A percentile compares a stretch with the other conserved stretches of the same genome.
phyloP scores from a whole-genome alignment of 2,888 invertebrate genomes.

The Scotopteryx bipunctaria region DNA sequence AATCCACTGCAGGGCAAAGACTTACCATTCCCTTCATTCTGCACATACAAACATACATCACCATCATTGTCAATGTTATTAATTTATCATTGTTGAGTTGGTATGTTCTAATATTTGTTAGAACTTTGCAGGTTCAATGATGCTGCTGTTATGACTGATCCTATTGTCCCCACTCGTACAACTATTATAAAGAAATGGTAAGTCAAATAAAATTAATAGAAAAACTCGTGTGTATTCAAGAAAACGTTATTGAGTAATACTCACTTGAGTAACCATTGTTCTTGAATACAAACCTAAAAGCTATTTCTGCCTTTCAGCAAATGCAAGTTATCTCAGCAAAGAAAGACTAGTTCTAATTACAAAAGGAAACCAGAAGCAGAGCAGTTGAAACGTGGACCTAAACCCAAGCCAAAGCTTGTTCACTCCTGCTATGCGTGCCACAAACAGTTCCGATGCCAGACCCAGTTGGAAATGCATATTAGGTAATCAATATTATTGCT shows the following conservation, averaged over 20 bases:
- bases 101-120: background rate
- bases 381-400: constrained; percentile 84
- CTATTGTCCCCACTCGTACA: constrained; percentile 55
- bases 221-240: too few relatives aligned
- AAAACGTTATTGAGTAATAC: too few relatives aligned
- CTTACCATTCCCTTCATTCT: too few relatives aligned
- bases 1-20: too few relatives aligned
- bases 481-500: constrained; percentile 60
- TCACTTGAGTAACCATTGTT: too few relatives aligned
- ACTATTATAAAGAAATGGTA: constrained; percentile 72
- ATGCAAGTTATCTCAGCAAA: constrained; percentile 57
- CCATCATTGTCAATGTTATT: too few relatives aligned
- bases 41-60: too few relatives aligned
- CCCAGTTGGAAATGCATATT: constrained; percentile 85
- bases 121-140: constrained; percentile 70
- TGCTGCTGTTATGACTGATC: constrained; percentile 84
- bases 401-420: constrained; percentile 82
- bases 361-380: constrained; percentile 82
- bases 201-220: too few relatives aligned
- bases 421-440: constrained; percentile 84
- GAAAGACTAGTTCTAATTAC: constrained; percentile 69
- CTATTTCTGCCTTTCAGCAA: constrained; percentile 55
- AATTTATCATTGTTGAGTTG: background rate
- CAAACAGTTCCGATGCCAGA: constrained; percentile 84
- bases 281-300: too few relatives aligned